Conservation (phyloP, 2,888 invertebrate genomes). For the Dicycla oo region DNA sequence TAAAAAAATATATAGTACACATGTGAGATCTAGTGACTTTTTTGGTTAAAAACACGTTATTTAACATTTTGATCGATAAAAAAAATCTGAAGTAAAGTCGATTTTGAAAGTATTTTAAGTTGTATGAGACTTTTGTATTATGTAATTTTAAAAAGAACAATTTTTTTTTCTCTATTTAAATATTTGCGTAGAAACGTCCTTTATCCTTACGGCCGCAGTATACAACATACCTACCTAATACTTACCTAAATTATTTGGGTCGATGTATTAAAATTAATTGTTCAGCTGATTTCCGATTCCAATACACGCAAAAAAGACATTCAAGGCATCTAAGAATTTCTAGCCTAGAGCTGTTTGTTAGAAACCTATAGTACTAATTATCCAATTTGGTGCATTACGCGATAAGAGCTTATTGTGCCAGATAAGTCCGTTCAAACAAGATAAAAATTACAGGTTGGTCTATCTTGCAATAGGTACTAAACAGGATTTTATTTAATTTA, state of each 20-base stretch:
- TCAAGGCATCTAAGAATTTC: neutral
- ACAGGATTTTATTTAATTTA: neutral
- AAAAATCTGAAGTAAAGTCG: too few relatives aligned
- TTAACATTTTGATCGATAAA: too few relatives aligned
- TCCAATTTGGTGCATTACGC: constrained; percentile 32
- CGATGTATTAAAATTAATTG: neutral
- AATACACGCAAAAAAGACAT: neutral
- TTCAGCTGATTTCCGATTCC: neutral
- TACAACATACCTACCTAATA: too few relatives aligned
- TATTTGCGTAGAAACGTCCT: too few relatives aligned
- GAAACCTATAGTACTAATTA: constrained; percentile 2
- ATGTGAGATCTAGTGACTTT: too few relatives aligned
- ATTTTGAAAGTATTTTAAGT: too few relatives aligned
- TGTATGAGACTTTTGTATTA: too few relatives aligned
- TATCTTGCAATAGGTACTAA: constrained; percentile 1
- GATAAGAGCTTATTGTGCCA: constrained; percentile 26
- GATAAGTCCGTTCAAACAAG: constrained; percentile 30
- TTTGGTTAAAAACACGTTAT: too few relatives aligned
- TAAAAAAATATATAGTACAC: too few relatives aligned
- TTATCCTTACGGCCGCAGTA: too few relatives aligned
- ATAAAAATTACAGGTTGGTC: constrained; percentile 26
- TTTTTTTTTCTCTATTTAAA: too few relatives aligned
- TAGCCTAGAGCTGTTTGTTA: neutral
- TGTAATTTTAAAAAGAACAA: too few relatives aligned
- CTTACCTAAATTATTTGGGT: neutral